Base-by-base conservation (phyloP, 2,113 vertebrate species). In the Rhadina sibilatrix region DNA sequence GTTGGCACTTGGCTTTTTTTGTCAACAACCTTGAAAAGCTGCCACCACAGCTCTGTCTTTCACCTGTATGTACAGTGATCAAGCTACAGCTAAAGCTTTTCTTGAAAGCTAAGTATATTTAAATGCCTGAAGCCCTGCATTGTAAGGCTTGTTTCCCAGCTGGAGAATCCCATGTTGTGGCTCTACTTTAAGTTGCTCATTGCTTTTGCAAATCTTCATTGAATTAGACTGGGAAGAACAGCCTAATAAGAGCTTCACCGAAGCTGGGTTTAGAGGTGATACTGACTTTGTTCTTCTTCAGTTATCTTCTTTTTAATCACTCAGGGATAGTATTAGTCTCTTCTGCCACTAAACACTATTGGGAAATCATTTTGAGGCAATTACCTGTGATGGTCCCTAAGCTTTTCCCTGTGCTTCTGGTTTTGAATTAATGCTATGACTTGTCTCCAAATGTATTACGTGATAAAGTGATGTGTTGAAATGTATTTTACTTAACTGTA, bases 1-100 rank as follows among this genome's bases (percentile, higher is more conserved):
- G 68, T 50, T 86, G 31, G 35, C 17, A 88, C 59, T 77, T 93
- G 54, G 57, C 92, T 88, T 72, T 35, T 46, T 88, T 93, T 94
- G 59, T 89, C 94, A 89, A 78, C 76, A 92, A 10, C 68, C 59
- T 85, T 53, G 59, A 91, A 93, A 86, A 93, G 46, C 79, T 90
- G 71, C 76, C 63, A 88, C 80, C 68, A 47, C 54, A 63, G 50
- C 66, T 77, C 5, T 50, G 18, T 65, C 61, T 77, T 90, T 93
- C 71, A 96, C 92, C 90, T 94, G 64, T 37, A 77, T 38, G 31
- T 70, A 50, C 54, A 70, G 79, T 46, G 76, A 93, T 72, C 20
- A 83, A 83, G 33, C 35, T 50, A 30, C 30, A 72, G 68, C 75
- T 88, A 76, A 88, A 86, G 63, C 54, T 83, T 59, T 76, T 74